Conservation (phyloP, 2,888 invertebrate genomes). For the Mythimna ferrago region DNA sequence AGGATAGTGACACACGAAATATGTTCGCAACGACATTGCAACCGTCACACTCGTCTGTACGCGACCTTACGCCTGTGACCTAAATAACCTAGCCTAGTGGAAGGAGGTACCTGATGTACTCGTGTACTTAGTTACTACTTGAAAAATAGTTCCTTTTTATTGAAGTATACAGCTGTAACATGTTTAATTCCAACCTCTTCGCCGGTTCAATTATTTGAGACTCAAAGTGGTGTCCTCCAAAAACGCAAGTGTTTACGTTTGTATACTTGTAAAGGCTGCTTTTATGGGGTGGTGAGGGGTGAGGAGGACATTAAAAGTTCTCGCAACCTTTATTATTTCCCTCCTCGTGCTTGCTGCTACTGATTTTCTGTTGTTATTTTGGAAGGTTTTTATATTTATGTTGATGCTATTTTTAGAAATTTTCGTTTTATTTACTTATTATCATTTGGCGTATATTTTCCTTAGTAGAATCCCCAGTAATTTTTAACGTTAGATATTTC, state of each 20-base stretch:
- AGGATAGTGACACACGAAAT: slow-evolving; percentile 20
- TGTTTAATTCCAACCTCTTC: slow-evolving; percentile 5
- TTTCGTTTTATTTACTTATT: slow-evolving; percentile 1
- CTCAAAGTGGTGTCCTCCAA: slow-evolving; percentile 25
- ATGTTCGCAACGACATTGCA: slow-evolving; percentile 30
- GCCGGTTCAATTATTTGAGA: slow-evolving; percentile 31
- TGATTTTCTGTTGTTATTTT: slow-evolving; percentile 9
- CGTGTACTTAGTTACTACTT: slow-evolving; percentile 24
- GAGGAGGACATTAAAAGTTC: neutral
- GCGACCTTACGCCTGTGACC: slow-evolving; percentile 67
- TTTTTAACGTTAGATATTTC: neutral
- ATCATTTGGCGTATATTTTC: neutral
- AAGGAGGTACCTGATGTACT: slow-evolving; percentile 29
- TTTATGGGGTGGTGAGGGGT: neutral
- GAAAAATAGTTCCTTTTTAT: slow-evolving; percentile 22
- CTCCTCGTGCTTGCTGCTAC: slow-evolving; percentile 5
- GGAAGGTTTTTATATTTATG: neutral
- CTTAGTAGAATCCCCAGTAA: neutral
- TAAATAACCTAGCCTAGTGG: slow-evolving; percentile 63
- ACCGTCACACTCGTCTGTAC: slow-evolving; percentile 32
- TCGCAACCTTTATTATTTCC: slow-evolving; percentile 24
- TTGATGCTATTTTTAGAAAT: slow-evolving; percentile 10
- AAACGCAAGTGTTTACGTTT: slow-evolving; percentile 31
- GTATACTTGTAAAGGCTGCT: slow-evolving; percentile 29
- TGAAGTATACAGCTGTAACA: slow-evolving; percentile 8